Evolutionary conservation across 2,113 vertebrate species (phyloP).

Genomic region (Melanotaenia duboulayi): DNA sequence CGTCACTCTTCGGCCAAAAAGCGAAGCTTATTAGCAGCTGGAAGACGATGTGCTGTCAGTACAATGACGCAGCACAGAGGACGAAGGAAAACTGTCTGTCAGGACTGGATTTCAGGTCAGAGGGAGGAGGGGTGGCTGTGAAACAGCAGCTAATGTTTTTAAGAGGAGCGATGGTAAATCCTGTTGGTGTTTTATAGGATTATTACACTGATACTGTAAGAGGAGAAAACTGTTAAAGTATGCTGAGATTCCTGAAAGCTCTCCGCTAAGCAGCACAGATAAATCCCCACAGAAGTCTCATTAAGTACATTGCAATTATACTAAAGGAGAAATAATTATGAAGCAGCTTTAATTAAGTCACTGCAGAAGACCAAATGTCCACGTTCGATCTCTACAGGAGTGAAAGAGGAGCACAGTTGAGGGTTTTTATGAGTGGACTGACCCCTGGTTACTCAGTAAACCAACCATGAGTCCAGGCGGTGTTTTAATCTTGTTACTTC

Average conservation of each 20-base stretch:
- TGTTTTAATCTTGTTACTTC: no score
- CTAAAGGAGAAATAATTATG: background rate
- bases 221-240: slow-evolving; percentile 11
- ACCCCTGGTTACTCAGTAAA: background rate
- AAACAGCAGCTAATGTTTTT: slow-evolving; percentile 2
- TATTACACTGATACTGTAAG: slow-evolving; percentile 29
- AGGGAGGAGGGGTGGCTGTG: background rate
- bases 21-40: slow-evolving; percentile 60
- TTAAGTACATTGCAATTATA: slow-evolving; percentile 6
- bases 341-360: slow-evolving; percentile 28
- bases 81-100: slow-evolving; percentile 47
- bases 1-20: slow-evolving; percentile 20
- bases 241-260: background rate
- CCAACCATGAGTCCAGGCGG: no score
- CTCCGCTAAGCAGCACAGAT: slow-evolving; percentile 1
- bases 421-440: slow-evolving; percentile 8
- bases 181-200: slow-evolving; percentile 40
- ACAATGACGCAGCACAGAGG: slow-evolving; percentile 37
- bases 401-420: background rate
- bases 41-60: slow-evolving; percentile 34
- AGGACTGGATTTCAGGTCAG: slow-evolving; percentile 47
- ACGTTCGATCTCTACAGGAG: background rate
- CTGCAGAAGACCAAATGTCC: background rate
- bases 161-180: slow-evolving; percentile 13
- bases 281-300: slow-evolving; percentile 8